Percentiles rank a stretch among this genome's conserved stretches.
phyloP scores from a whole-genome alignment of 2,113 vertebrate species.

The Eurypyga helias region DNA sequence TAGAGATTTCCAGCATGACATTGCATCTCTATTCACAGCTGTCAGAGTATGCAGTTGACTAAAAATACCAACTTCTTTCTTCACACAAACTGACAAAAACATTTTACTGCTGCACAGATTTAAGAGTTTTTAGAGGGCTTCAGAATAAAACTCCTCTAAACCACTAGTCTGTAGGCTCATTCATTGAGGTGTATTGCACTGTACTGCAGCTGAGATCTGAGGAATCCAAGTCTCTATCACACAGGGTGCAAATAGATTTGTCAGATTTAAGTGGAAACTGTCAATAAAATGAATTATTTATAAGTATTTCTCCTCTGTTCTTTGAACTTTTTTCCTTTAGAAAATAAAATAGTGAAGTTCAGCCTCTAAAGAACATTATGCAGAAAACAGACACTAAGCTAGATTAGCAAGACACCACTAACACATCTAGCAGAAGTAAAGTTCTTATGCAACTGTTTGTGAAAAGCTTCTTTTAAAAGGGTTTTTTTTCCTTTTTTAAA shows the following conservation, averaged over 20 bases:
- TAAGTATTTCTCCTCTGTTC: not conserved
- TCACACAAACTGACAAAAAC: not conserved
- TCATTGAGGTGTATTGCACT: not conserved
- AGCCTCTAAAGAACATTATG: not conserved
- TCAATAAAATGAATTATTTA: not conserved
- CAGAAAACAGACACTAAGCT: not conserved
- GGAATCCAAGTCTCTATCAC: not conserved
- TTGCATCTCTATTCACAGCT: not conserved
- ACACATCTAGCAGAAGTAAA: not conserved
- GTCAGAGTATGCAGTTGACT: not conserved
- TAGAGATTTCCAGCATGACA: not conserved
- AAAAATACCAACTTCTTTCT: not conserved
- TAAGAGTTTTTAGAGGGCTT: not conserved
- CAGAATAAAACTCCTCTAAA: not conserved
- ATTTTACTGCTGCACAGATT: not conserved
- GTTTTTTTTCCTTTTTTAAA: not conserved
- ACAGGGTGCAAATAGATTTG: not conserved
- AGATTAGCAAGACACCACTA: not conserved
- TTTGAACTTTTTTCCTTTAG: not conserved
- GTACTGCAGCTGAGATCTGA: not conserved
- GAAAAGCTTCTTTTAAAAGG: not conserved
- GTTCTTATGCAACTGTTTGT: not conserved
- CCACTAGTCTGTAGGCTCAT: not conserved
- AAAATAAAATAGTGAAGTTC: not conserved
- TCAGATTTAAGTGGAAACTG: not conserved